phyloP scores from a whole-genome alignment of 2,888 invertebrate genomes.

The Lepidochitona cinerea region DNA sequence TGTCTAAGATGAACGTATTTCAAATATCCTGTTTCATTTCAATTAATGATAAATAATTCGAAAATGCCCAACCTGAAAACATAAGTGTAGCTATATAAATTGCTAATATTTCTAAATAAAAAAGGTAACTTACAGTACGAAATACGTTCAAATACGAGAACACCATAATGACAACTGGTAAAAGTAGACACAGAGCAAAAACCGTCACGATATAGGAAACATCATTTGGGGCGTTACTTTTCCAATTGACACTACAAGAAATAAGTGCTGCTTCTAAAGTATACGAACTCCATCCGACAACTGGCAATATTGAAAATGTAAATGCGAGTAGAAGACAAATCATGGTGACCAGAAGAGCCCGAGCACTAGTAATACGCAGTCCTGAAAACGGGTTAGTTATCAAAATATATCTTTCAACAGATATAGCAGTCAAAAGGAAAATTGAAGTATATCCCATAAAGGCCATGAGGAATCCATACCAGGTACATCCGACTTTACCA shows the following conservation, averaged over 20 bases:
- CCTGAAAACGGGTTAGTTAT: constrained; percentile 50
- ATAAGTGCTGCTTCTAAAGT: constrained; percentile 43
- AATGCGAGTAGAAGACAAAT: constrained; percentile 41
- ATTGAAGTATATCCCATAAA: constrained; percentile 51
- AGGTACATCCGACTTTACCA: constrained; percentile 39
- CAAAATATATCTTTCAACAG: constrained; percentile 56
- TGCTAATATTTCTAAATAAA: too few species aligned
- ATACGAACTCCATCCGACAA: constrained; percentile 58
- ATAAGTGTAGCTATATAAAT: too few species aligned
- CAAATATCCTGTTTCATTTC: too few species aligned
- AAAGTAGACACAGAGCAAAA: constrained; percentile 45
- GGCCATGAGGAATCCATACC: constrained; percentile 55
- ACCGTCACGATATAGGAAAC: constrained; percentile 49
- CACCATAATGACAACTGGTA: constrained; percentile 48
- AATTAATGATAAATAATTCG: too few species aligned
- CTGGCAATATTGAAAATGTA: constrained; percentile 50
- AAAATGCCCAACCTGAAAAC: too few species aligned
- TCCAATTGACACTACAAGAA: constrained; percentile 41
- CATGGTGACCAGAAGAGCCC: constrained; percentile 31
- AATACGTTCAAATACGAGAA: constrained; percentile 49
- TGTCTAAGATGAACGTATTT: too few species aligned
- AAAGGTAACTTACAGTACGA: constrained; percentile 52
- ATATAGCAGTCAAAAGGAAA: constrained; percentile 53
- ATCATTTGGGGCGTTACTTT: constrained; percentile 26
- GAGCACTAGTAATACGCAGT: constrained; percentile 38